Percentiles rank a stretch among this genome's conserved stretches.
phyloP scores from a whole-genome alignment of 2,113 vertebrate species.

The Mesoclemmys tuberculata region DNA sequence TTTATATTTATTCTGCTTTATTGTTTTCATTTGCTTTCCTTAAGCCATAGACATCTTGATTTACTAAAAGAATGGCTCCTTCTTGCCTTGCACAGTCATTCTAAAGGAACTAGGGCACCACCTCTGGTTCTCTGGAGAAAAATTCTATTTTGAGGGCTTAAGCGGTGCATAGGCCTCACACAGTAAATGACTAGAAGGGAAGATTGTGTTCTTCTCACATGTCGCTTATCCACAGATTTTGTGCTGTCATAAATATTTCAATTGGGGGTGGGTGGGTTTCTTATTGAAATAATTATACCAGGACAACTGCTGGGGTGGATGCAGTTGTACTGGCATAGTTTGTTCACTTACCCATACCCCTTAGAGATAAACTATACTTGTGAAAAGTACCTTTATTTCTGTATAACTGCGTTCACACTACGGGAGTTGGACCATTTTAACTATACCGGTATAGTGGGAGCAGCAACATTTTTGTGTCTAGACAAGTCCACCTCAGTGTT shows the following conservation, averaged over 20 bases:
- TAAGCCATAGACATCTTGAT: not conserved
- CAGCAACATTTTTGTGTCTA: no score
- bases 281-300: not conserved
- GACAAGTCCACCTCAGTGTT: no score
- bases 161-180: not conserved
- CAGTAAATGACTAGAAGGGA: no score
- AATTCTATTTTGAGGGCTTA: not conserved
- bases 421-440: no score
- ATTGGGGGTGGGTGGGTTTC: not conserved
- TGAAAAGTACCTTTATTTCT: no score
- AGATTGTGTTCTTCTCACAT: no score
- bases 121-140: not conserved
- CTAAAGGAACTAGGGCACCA: not conserved
- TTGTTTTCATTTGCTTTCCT: not conserved
- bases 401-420: no score
- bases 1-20: not conserved
- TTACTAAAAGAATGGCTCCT: not conserved
- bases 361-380: no score
- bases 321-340: not conserved
- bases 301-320: not conserved
- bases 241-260: not conserved
- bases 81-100: not conserved
- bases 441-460: no score
- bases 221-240: not conserved
- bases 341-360: no score